A percentile compares a stretch with the other conserved stretches of the same genome.
These are phyloP conservation scores for Progne subis DNA, from an alignment of 2,113 vertebrate species.

Conservation along the genomic window DNA sequence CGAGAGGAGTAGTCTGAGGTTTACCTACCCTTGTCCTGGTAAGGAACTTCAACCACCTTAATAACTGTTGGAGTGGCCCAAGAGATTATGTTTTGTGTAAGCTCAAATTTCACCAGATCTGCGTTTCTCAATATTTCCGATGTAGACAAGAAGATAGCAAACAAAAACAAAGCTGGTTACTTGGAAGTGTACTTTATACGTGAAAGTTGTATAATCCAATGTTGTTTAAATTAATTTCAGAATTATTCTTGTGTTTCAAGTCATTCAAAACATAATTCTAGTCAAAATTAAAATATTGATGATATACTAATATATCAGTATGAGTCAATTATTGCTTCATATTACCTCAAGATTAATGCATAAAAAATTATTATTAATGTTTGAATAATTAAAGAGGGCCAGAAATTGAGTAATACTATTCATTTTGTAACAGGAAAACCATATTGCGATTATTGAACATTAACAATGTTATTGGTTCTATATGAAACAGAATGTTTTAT, in stretches of 20 bases:
- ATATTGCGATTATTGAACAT: background rate
- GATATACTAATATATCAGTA: background rate
- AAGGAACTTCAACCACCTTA: background rate
- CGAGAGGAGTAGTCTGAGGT: background rate
- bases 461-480: background rate
- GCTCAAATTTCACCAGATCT: background rate
- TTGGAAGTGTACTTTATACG: background rate
- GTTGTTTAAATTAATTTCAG: background rate
- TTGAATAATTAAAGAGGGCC: slow-evolving; percentile 17
- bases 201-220: background rate
- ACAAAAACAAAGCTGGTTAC: background rate
- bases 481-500: background rate
- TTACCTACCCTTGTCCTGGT: background rate
- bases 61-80: background rate
- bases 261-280: background rate
- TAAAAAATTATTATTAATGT: background rate
- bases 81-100: background rate
- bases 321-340: slow-evolving; percentile 12
- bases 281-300: slow-evolving; percentile 43
- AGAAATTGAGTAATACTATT: background rate
- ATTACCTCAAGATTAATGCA: background rate
- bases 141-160: background rate
- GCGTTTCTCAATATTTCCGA: background rate
- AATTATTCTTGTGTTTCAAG: background rate
- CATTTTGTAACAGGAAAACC: background rate